Percentiles rank a stretch among this genome's conserved stretches.
phyloP scores from a whole-genome alignment of 2,113 vertebrate genomes.

The Calyptommatus sinebrachiatus region DNA sequence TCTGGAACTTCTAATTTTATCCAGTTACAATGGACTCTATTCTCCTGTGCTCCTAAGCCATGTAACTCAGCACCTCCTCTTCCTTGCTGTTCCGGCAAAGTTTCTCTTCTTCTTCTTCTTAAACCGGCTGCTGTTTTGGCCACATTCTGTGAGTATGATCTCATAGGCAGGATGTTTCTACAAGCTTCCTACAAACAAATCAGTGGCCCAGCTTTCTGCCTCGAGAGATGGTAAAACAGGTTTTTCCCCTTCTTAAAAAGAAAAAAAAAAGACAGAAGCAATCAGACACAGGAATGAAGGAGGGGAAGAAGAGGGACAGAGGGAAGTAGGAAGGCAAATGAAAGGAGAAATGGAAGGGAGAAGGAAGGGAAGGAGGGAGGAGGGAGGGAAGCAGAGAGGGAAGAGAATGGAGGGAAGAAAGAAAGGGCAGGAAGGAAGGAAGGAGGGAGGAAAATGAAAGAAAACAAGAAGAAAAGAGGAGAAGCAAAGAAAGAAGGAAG shows the following conservation, averaged over 20 bases:
- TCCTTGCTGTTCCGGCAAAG: background rate
- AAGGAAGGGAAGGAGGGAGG: no score
- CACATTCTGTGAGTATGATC: background rate
- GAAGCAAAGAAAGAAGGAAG: no score
- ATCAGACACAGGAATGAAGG: no score
- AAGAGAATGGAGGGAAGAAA: no score
- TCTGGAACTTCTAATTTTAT: no score
- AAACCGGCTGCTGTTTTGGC: background rate
- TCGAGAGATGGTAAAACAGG: constrained; percentile 2
- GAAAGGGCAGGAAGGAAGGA: no score
- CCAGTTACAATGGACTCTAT: no score
- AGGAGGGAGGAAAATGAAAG: no score
- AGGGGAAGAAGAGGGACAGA: no score
- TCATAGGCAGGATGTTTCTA: constrained; percentile 19
- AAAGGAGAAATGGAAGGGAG: no score
- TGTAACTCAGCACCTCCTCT: background rate
- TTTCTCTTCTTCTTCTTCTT: background rate
- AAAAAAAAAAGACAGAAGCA: constrained; percentile 23
- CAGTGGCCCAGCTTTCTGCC: background rate
- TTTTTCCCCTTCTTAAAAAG: background rate
- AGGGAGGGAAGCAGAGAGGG: no score
- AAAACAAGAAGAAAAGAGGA: no score
- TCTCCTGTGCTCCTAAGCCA: background rate
- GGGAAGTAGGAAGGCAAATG: background rate
- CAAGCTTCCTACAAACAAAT: background rate